Base-by-base conservation (phyloP, 2,113 vertebrate genomes). In the Sprattus sprattus region DNA sequence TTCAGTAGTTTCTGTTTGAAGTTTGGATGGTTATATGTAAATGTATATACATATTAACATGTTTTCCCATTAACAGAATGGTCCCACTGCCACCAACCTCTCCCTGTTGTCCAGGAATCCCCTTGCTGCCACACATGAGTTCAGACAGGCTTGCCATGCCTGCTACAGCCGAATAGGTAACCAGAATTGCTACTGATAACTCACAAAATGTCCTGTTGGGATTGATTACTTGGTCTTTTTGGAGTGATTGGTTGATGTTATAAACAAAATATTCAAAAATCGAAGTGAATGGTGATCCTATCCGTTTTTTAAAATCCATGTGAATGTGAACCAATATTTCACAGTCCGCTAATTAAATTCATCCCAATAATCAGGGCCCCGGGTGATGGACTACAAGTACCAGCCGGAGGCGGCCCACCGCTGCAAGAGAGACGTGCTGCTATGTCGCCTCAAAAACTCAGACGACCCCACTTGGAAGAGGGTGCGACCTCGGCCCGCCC, bases 101-200 rank as follows among this genome's bases (percentile, higher is more conserved):
- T 96, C 97, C 57, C 90, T 98, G 90, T 95, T 99, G 87, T 97
- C 98, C 92, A 96, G 98, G 94, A 99, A 99, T 91, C 98, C 98
- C n/a, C 89, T 99, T 93, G 96, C 96, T 7, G 94, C 96, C 88
- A 97, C 97, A 84, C 98, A 99, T 0, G 91, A 99, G 90, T 99
- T 99, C 93, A 97, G 97, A 88, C 98, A 99, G 93, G 98, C 97
- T 83, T 99, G 98, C 90, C 96, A 97, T 81, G 95, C 97, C 89
- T 99, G 98, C 93, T 99, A 99, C 92, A 97, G 97, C 54, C 95
- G 97, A 93, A 98, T 97, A 97, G 98, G 98, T 99, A 93, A 10
- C 28, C 67, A 32, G 47, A 49, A 32, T 32, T 11, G 10, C 67
- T 39, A 15, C 28, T 16, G 16, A 10, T 39, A 15, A 7, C 60